Evolutionary conservation across 2,113 vertebrate genomes (phyloP), one percentile per base, ranked within the genome.

Genomic region (Chloropsis hardwickii): DNA sequence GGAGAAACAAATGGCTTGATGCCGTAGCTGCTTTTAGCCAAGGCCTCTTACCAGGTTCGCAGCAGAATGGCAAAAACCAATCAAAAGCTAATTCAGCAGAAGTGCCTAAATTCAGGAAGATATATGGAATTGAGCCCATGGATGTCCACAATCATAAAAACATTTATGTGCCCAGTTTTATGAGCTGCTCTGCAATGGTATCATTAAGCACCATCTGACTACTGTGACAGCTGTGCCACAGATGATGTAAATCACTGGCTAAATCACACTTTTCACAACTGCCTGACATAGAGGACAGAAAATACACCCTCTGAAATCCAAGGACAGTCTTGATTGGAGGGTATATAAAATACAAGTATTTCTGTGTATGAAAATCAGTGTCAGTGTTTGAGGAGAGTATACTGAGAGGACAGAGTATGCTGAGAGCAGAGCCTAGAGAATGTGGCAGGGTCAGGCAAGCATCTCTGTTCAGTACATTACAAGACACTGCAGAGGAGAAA

Each of bases 151-250:
- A 48, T 56, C 53, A 61, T 95, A 86, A 95, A 80, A 93, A 73
- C 44, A 81, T 84, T 89, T 82, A 92, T 73, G 39, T 92, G 54
- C 76, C 29, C 51, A n/a, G 45, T 58, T 94, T 95, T 88, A 95
- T 73, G 85, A 90, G 62, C 58, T 88, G 22, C 62, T 93, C 35
- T 33, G 58, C 14, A 53, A 77, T 47, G 45, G 35, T 64, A 25
- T 77, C 90, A 65, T 94, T 90, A 95, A 95, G 19, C 58, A 47
- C 88, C 58, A 65, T 83, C 90, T 92, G 90, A 94, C 71, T 62
- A 77, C 82, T 58, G 42, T 80, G 56, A 62, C 87, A 21, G 40
- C 81, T 95, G 60, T 60, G 67, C 29, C 35, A 56, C 14, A 23
- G 39, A 33, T 42, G 10, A 86, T 62, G 23, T 62, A 83, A 90